Evolutionary conservation across 2,113 vertebrate species (phyloP).

Genomic region (Syngnathus floridae): DNA sequence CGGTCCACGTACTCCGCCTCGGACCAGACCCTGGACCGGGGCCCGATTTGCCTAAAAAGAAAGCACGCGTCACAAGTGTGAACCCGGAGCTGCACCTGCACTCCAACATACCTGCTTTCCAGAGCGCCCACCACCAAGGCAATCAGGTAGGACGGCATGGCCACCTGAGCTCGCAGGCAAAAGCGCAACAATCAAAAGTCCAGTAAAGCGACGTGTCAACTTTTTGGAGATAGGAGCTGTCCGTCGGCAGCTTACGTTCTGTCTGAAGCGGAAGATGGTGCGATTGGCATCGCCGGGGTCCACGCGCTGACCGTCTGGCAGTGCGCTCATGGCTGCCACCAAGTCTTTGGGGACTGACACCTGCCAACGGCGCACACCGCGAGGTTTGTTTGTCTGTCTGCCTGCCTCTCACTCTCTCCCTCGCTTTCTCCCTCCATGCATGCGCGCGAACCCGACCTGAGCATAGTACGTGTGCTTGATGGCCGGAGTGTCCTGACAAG

Average conservation of each 20-base stretch:
- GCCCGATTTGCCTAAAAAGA: conserved; percentile 80
- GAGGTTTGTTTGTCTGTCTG: not conserved
- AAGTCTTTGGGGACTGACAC: conserved; percentile 87
- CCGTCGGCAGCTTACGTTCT: conserved; percentile 70
- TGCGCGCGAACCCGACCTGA: conserved; percentile 70
- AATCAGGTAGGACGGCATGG: conserved; percentile 90
- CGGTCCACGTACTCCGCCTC: conserved; percentile 89
- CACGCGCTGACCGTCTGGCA: conserved; percentile 77
- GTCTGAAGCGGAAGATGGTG: conserved; percentile 81
- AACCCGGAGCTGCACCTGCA: not conserved
- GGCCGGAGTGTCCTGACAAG: conserved; percentile 91
- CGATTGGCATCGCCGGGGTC: conserved; percentile 76
- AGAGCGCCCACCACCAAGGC: conserved; percentile 89
- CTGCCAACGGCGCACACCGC: conserved; percentile 44
- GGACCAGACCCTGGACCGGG: conserved; percentile 88
- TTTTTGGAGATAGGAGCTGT: no score
- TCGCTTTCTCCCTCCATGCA: not conserved
- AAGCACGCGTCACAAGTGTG: conserved; percentile 25
- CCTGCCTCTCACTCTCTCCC: no score
- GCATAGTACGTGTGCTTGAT: conserved; percentile 91
- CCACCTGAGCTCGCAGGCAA: conserved; percentile 72
- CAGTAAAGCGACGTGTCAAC: not conserved
- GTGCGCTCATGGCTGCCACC: conserved; percentile 91
- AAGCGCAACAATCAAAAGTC: not conserved
- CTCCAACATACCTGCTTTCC: conserved; percentile 80